Evolutionary conservation across 2,797 vertebrate genomes (phyloP), one percentile per base, ranked within the genome.

Genomic region (Eurystomus glaucurus): DNA sequence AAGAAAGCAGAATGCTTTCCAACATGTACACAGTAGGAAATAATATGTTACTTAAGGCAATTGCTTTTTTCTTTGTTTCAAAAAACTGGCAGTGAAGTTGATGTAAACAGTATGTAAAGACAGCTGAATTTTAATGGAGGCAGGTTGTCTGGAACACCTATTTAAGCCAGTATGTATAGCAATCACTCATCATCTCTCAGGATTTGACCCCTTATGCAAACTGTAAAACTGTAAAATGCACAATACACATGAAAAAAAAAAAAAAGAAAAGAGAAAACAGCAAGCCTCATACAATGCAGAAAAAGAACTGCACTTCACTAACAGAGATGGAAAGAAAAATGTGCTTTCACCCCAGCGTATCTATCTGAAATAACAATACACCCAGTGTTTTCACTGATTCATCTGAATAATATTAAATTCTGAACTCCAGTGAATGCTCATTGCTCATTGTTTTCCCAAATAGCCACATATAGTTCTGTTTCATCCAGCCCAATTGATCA

Each of bases 381-480:
- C 43, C 83, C 95, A 69, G 88, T 94, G 81, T 52, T 98, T 97
- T 97, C 97, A 94, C 88, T 92, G 97, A 96, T 97, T 97, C 93
- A 85, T 96, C 60, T 62, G 86, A 97, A 87, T 95, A 93, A 69
- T 90, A 82, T 43, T 96, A 95, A 97, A 93, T 95, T 88, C 75
- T 70, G 93, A 98, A 92, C 88, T 85, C 71, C 81, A 62, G 52
- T 77, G 71, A 97, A 91, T 58, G 95, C 95, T 97, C 93, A 85
- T 71, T 77, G 86, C 66, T 89, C 93, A 92, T 95, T 97, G 91
- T 97, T 97, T 97, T 92, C 88, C 94, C 96, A 92, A 95, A 96
- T 77, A 97, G 95, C 96, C 97, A 64, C 95, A 75, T 50, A 78
- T 76, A 9, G 5, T 60, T 96, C 68, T 94, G 66, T 88, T 95